Base-by-base conservation (phyloP, 2,797 vertebrate genomes). In the Austrolebias charrua region DNA sequence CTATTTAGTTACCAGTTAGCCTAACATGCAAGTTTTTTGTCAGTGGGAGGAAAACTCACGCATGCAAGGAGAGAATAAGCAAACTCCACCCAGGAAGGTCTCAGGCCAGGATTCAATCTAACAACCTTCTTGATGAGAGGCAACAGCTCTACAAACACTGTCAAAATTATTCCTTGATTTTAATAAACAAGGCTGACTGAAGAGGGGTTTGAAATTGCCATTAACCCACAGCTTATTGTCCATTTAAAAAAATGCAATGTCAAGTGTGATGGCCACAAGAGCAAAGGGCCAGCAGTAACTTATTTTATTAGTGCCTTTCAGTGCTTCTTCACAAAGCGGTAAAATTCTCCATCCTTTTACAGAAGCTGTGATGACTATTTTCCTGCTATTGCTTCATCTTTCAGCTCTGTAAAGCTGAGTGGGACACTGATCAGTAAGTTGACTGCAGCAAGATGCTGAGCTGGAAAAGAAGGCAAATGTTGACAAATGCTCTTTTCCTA, bases 381-480 rank as follows among this genome's bases (percentile, higher is more conserved):
- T 64, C 48, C 44, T 31, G 55, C 54, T 55, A 35, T 24, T 54
- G 61, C 55, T 52, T 78, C 54, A 55, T 69, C 60, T 43, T 71
- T 55, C 47, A 55, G 64, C 49, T 78, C 64, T 77, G 52, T 76
- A 69, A 76, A 77, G 73, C 65, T 18, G 65, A 82, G 79, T 11
- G n/a, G 69, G 63, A 64, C 49, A 31, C 69, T 83, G 60, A 81
- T 83, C 84, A 76, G 73, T 84, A 81, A 66, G n/a, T 78, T 70
- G 64, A 71, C 81, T 71, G 63, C 38, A 62, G 73, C 43, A 49
- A 67, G 84, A 85, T 77, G 75, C 75, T 73, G 63, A 69, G 69
- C n/a, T 63, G 66, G 77, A 83, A 80, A 69, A 72, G 78, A 88
- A 86, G 81, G 80, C 86, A 90, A 89, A 91, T 89, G 90, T 81